Conservation (phyloP, 2,888 invertebrate genomes). For the Aradus depressus region DNA sequence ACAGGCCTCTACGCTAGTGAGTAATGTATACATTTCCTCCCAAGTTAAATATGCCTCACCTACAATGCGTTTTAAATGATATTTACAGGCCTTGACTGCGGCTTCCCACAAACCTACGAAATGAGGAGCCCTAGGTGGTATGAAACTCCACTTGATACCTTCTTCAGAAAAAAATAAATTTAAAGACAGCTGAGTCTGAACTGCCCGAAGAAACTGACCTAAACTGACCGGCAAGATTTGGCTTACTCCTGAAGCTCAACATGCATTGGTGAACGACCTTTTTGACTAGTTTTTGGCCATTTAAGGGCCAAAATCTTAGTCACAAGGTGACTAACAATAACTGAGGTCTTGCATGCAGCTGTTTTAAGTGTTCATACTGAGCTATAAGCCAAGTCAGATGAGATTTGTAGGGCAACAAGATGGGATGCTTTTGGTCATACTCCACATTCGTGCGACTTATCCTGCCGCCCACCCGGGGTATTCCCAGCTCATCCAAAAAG, state of each 20-base stretch:
- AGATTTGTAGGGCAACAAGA: slow-evolving; percentile 3
- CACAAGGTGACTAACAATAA: slow-evolving; percentile 25
- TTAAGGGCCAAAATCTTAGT: slow-evolving; percentile 28
- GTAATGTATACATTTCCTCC: slow-evolving; percentile 15
- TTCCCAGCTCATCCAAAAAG: neutral
- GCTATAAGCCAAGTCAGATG: slow-evolving; percentile 1
- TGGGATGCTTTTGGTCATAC: too few relatives aligned
- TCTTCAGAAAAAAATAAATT: neutral
- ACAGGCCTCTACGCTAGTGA: slow-evolving; percentile 13
- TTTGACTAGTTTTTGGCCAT: slow-evolving; percentile 24
- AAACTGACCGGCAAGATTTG: too few relatives aligned
- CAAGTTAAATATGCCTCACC: slow-evolving; percentile 7
- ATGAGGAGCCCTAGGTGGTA: slow-evolving; percentile 14
- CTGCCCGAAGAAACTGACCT: slow-evolving; percentile 13
- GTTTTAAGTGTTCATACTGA: slow-evolving; percentile 14
- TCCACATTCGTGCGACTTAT: neutral
- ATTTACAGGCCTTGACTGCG: slow-evolving; percentile 12
- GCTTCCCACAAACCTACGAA: slow-evolving; percentile 20
- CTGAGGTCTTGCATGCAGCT: slow-evolving; percentile 27
- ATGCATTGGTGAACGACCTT: slow-evolving; percentile 25
- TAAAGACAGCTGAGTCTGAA: neutral
- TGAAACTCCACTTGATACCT: slow-evolving; percentile 12
- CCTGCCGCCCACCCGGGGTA: slow-evolving; percentile 14
- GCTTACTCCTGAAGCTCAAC: neutral
- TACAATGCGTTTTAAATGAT: slow-evolving; percentile 6